phyloP scores from a whole-genome alignment of 1,140 invertebrate species.

The Dendrolimus punctatus region DNA sequence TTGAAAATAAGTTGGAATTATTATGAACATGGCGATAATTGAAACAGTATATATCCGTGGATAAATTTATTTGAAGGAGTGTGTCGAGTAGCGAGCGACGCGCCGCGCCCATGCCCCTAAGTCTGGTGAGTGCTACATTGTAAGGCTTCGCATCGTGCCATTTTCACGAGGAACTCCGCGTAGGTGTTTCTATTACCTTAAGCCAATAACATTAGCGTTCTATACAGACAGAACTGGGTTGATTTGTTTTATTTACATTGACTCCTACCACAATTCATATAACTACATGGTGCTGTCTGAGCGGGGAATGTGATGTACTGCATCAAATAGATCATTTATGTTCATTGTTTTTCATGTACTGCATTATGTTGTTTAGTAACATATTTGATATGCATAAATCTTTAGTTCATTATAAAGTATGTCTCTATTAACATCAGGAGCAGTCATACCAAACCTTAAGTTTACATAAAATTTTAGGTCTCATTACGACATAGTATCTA shows the following conservation, averaged over 20 bases:
- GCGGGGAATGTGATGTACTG: too few species aligned
- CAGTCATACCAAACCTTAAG: too few species aligned
- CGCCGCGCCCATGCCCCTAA: constrained; percentile 66
- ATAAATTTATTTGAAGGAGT: constrained; percentile 62
- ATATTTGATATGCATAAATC: too few species aligned
- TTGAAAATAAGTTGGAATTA: constrained; percentile 43
- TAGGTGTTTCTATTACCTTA: constrained; percentile 23
- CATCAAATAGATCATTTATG: too few species aligned
- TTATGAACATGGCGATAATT: constrained; percentile 44
- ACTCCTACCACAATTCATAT: neutral
- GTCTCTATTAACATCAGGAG: too few species aligned
- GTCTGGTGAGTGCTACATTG: constrained; percentile 63
- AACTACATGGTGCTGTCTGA: too few species aligned
- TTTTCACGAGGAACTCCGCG: constrained; percentile 38
- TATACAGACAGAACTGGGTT: constrained; percentile 7
- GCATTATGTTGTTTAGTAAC: too few species aligned
- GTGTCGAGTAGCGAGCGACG: constrained; percentile 39
- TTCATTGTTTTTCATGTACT: too few species aligned
- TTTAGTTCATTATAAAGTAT: too few species aligned
- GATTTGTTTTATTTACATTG: constrained; percentile 11
- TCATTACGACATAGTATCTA: too few species aligned
- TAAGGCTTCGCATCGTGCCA: constrained; percentile 59
- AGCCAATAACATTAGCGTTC: constrained; percentile 23
- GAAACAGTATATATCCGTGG: constrained; percentile 48
- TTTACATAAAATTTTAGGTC: too few species aligned